Evolutionary conservation across 2,113 vertebrate genomes (phyloP).

Genomic region (Pseudorhombus dupliciocellatus): DNA sequence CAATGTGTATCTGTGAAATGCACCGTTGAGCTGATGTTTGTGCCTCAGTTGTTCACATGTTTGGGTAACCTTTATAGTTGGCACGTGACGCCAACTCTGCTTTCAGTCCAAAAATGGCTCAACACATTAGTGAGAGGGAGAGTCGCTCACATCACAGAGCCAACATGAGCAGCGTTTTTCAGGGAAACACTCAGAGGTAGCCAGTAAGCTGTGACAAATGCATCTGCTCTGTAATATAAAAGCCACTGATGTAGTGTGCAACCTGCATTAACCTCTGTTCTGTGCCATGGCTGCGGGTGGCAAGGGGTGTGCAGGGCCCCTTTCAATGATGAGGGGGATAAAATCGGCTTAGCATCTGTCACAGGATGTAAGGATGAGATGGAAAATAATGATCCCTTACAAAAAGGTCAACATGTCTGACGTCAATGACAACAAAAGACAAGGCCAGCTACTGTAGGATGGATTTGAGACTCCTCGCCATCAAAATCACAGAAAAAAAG

Average conservation of each 20-base stretch:
- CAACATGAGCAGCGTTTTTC: slow-evolving; percentile 17
- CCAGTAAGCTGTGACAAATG: slow-evolving; percentile 29
- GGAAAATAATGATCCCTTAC: slow-evolving; percentile 81
- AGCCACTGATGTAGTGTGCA: slow-evolving; percentile 56
- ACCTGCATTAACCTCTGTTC: slow-evolving; percentile 80
- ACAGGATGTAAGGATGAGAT: slow-evolving; percentile 78
- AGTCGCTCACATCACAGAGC: neutral
- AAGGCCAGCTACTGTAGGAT: slow-evolving; percentile 41
- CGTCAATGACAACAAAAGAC: slow-evolving; percentile 81
- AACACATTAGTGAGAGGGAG: slow-evolving; percentile 1
- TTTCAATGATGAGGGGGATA: slow-evolving; percentile 62
- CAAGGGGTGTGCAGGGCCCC: slow-evolving; percentile 47
- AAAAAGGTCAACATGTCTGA: slow-evolving; percentile 82
- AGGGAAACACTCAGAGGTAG: slow-evolving; percentile 38
- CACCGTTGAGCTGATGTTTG: neutral
- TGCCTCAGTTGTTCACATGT: neutral
- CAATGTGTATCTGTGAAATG: neutral
- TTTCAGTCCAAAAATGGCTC: slow-evolving; percentile 17
- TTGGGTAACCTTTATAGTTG: slow-evolving; percentile 27
- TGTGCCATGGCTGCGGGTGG: slow-evolving; percentile 68
- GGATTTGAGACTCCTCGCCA: slow-evolving; percentile 22
- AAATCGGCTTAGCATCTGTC: slow-evolving; percentile 66
- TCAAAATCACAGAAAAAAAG: neutral
- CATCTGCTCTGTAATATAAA: slow-evolving; percentile 63
- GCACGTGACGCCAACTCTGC: slow-evolving; percentile 13